Conservation (phyloP, 2,797 vertebrate species). For the Enteromius treurensis region DNA sequence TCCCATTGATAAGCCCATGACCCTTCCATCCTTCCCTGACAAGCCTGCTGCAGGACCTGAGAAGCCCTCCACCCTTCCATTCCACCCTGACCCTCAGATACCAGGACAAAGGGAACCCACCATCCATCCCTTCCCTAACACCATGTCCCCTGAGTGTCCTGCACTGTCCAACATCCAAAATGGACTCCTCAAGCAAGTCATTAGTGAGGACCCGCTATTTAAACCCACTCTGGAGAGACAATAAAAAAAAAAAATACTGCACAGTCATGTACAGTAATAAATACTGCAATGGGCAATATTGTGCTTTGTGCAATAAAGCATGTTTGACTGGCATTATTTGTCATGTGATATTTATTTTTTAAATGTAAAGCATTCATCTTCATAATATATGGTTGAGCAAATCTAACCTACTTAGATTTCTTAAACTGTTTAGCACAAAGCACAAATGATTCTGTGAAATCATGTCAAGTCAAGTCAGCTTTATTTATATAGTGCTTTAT, state of each 20-base stretch:
- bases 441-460: too few relatives aligned
- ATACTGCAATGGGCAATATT: not conserved
- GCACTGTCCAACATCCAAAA: not conserved
- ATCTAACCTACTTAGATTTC: not conserved
- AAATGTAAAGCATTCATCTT: not conserved
- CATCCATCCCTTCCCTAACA: conserved; percentile 65
- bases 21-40: conserved; percentile 65
- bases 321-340: not conserved
- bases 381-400: not conserved
- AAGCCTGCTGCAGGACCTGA: conserved; percentile 28
- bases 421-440: too few relatives aligned
- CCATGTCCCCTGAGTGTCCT: conserved; percentile 64
- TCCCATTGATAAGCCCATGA: conserved; percentile 58
- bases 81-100: conserved; percentile 70
- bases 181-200: conserved; percentile 59
- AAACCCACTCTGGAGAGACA: conserved; percentile 46
- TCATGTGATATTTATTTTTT: conserved; percentile 1
- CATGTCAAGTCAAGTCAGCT: too few relatives aligned
- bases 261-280: not conserved
- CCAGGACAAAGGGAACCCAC: conserved; percentile 64
- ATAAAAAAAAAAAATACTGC: not conserved
- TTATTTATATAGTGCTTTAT: too few relatives aligned
- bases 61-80: conserved; percentile 57
- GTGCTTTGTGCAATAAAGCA: conserved; percentile 39
- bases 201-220: conserved; percentile 71